Evolutionary conservation across 30 jellyfish, hydroid and myxozoan species (phyloP).

Genomic region (Chironex yamaguchii): DNA sequence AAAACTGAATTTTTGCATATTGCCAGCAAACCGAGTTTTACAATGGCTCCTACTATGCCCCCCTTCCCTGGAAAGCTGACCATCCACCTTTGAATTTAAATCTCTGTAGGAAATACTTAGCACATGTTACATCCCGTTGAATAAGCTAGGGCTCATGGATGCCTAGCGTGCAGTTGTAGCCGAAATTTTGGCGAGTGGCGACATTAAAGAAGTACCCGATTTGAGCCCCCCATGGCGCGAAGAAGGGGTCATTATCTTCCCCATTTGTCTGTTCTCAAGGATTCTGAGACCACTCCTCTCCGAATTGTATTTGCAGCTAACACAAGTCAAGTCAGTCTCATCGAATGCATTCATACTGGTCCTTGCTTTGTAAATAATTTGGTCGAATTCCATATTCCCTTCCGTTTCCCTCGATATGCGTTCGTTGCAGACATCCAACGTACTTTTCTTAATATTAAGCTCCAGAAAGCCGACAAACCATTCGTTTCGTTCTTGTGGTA

Average conservation of each 20-base stretch:
- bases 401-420: slow-evolving; percentile 44
- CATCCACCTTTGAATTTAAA: slow-evolving; percentile 61
- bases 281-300: slow-evolving; percentile 45
- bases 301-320: slow-evolving; percentile 42
- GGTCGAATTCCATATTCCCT: slow-evolving; percentile 16
- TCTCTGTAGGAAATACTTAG: slow-evolving; percentile 31
- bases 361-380: slow-evolving; percentile 31
- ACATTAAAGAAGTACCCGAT: slow-evolving; percentile 14
- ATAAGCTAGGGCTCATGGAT: slow-evolving; percentile 13
- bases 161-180: slow-evolving; percentile 12
- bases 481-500: slow-evolving; percentile 43
- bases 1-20: no score
- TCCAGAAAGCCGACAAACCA: slow-evolving; percentile 29
- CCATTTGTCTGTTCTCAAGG: slow-evolving; percentile 38
- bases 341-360: slow-evolving; percentile 28
- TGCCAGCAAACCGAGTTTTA: slow-evolving; percentile 18
- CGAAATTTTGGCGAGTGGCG: slow-evolving; percentile 33
- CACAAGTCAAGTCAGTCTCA: slow-evolving; percentile 49
- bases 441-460: slow-evolving; percentile 27
- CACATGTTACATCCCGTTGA: slow-evolving; percentile 25
- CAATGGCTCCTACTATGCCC: slow-evolving; percentile 20
- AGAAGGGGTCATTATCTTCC: slow-evolving; percentile 48
- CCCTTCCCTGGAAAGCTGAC: slow-evolving; percentile 62
- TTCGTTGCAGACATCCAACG: slow-evolving; percentile 45
- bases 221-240: slow-evolving; percentile 27